Percentiles rank a stretch among this genome's conserved stretches.
These are phyloP conservation scores for Hylomyscus alleni DNA, from an alignment of 2,797 vertebrate species.

Conservation along the genomic window DNA sequence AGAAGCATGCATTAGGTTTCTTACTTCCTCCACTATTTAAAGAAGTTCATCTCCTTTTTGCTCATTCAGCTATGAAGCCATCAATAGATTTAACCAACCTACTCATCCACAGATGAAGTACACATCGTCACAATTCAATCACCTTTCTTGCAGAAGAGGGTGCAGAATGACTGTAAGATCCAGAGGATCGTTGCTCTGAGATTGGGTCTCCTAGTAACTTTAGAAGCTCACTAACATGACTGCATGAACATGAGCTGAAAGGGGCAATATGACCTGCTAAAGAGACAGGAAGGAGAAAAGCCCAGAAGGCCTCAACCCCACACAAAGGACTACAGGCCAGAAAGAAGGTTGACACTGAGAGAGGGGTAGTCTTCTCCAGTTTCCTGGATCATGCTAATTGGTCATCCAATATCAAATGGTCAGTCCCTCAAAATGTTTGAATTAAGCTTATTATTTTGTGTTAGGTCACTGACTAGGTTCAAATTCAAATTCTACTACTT, in stretches of 20 bases:
- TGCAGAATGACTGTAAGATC: not conserved
- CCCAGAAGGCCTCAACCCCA: not conserved
- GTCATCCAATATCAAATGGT: not conserved
- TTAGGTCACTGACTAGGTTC: not conserved
- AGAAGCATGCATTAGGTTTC: not conserved
- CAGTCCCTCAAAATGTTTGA: not conserved
- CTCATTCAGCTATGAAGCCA: not conserved
- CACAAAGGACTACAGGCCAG: not conserved
- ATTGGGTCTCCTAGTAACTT: not conserved
- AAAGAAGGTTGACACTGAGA: not conserved
- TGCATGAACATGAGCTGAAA: not conserved
- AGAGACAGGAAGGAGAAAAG: not conserved
- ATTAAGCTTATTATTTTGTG: not conserved
- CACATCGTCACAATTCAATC: no score
- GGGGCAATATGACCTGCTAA: not conserved
- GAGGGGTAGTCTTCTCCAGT: not conserved
- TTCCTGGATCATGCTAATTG: not conserved
- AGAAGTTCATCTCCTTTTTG: not conserved
- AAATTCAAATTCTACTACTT: not conserved
- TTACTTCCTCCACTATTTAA: not conserved
- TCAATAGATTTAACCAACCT: not conserved
- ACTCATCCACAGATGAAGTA: not conserved
- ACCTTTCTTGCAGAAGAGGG: not conserved
- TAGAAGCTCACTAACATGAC: not conserved
- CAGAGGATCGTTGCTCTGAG: not conserved